Base-by-base conservation (phyloP, 2,113 vertebrate genomes). In the Nanorana parkeri region DNA sequence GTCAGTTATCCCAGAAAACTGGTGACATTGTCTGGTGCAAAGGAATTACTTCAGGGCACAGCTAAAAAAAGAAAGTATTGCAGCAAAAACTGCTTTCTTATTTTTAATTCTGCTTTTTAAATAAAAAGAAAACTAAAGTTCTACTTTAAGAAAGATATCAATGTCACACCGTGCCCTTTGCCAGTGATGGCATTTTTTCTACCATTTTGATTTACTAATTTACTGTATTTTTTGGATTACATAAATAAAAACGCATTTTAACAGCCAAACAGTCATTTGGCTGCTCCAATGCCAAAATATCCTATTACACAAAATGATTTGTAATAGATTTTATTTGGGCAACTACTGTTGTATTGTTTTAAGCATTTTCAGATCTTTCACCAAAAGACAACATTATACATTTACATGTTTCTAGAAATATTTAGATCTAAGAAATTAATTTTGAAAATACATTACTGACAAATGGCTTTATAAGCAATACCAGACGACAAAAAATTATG, bases 371-470 rank as follows among this genome's bases (percentile, higher is more conserved):
- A 54, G 56, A 64, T 56, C 32, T 52, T 66, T 19, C 26, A 74
- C 41, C 11, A 58, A 47, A 32, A 67, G 55, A 64, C 71, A 74
- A 75, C 32, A 67, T 65, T 32, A 36, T 74, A 67, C 47, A 63
- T 80, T 63, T 52, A 3, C 67, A 68, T 63, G 67, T 61, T 56
- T 81, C 69, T 58, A 56, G 15, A 74, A 66, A 66, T 75, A 81
- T 74, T 81, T 75, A 81, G 69, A 69, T 80, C 66, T 69, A 61
- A 74, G 69, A 81, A 67, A 81, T 81, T 32, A 74, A 64, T 75
- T 66, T 81, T 75, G 54, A 65, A 81, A 81, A 65, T 28, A 56
- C 60, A 66, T 75, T 67, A 66, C 80, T 26, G 80, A 67, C 80
- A 81, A 52, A 81, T 74, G 69, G 64, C 36, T 75, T 75, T 55